Percentiles rank a stretch among this genome's conserved stretches.
These are phyloP conservation scores for Andrena dorsata DNA, from an alignment of 2,888 invertebrate genomes.

Conservation along the genomic window DNA sequence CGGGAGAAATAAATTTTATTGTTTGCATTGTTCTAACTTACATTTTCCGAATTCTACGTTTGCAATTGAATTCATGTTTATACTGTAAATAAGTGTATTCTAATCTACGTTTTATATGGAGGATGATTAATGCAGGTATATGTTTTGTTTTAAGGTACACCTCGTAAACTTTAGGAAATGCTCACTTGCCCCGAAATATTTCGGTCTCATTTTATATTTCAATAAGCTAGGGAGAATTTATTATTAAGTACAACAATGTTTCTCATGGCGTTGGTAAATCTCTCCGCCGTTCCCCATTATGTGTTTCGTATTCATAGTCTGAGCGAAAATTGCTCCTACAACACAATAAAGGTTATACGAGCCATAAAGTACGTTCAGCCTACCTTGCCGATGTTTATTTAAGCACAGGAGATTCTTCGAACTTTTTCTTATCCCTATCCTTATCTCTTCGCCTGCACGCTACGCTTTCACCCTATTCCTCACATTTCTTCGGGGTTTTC, in stretches of 20 bases:
- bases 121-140: too few species aligned
- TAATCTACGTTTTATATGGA: too few species aligned
- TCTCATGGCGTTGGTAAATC: constrained; percentile 79
- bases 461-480: neutral
- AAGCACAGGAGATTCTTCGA: constrained; percentile 59
- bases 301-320: constrained; percentile 83
- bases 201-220: constrained; percentile 69
- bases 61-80: too few species aligned
- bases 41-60: too few species aligned
- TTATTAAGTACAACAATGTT: constrained; percentile 58
- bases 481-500: neutral
- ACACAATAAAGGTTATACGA: constrained; percentile 82
- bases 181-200: constrained; percentile 29
- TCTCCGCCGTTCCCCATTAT: constrained; percentile 71
- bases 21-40: too few species aligned
- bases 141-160: too few species aligned
- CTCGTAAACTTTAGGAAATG: constrained; percentile 5
- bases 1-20: too few species aligned
- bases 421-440: neutral
- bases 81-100: too few species aligned
- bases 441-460: neutral
- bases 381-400: constrained; percentile 78
- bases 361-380: constrained; percentile 79
- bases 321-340: constrained; percentile 81
- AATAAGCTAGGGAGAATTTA: constrained; percentile 73